phyloP scores from a whole-genome alignment of 2,113 vertebrate species.

The Dicerorhinus sumatrensis region DNA sequence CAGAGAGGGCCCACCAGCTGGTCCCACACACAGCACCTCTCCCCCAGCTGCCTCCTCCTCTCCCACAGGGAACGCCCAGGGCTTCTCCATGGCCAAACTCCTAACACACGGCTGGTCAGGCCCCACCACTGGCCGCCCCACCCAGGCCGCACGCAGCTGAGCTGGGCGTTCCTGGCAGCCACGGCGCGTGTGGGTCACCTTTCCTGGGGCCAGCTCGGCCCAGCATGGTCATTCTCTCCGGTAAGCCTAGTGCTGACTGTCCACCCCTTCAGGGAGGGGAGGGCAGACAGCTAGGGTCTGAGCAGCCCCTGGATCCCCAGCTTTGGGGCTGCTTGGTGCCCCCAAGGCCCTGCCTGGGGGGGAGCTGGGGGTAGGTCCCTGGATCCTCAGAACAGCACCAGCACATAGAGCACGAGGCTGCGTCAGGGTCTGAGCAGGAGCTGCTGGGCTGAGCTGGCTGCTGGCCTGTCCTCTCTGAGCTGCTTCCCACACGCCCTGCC shows the following conservation, averaged over 20 bases:
- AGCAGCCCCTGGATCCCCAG: not conserved
- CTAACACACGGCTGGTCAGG: accelerated
- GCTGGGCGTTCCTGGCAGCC: not conserved
- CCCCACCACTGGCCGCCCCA: not conserved
- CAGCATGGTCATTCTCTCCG: not conserved
- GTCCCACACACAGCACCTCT: accelerated
- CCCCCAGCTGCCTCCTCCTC: not conserved
- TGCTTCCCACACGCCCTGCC: not conserved
- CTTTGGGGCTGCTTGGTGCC: not conserved
- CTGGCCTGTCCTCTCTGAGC: not conserved
- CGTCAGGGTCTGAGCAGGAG: not conserved
- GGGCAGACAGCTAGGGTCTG: not conserved
- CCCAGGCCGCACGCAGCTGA: not conserved
- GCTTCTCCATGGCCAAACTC: not conserved
- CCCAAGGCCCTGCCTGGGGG: not conserved
- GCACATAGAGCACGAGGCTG: not conserved
- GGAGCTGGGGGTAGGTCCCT: not conserved
- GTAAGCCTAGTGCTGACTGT: not conserved
- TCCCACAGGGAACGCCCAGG: not conserved
- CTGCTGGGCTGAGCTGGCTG: no score
- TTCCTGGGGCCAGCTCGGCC: not conserved
- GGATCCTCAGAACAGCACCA: not conserved
- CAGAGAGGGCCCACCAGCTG: not conserved
- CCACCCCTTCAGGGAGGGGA: not conserved
- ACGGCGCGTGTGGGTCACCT: accelerated